Evolutionary conservation across 2,888 invertebrate genomes (phyloP), one percentile per base, ranked within the genome.

Genomic region (Zaprionus lineosus): DNA sequence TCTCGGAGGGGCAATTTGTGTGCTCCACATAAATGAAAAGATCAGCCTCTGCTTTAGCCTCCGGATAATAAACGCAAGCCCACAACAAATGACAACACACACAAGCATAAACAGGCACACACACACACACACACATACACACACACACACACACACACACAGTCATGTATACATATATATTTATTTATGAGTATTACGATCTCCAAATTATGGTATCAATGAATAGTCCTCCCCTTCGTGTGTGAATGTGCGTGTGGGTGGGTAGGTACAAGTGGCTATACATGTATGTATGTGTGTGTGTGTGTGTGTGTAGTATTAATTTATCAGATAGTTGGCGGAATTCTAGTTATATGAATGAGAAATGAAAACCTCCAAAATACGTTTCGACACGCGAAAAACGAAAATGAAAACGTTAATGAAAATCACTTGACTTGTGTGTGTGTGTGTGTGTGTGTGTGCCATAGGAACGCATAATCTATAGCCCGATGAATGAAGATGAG

Each of bases 141-240:
- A 28, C 28, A 29, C 26, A 48, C 14, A 37, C 16, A 24, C 24
- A 24, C 24, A 24, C 24, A 24, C 8, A 4, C 24, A 24, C 8
- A 24, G 4, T 24, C 2, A 24, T 8, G 8, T 8, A 2, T 24
- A 24, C n/a, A n/a, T n/a, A n/a, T n/a, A n/a, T n/a, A n/a, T n/a
- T n/a, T n/a, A n/a, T n/a, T n/a, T n/a, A 34, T 18, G 11, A n/a
- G 21, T 33, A 46, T 56, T 53, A 57, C 75, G 79, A 63, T 76
- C 67, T 62, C 50, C 74, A 69, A 74, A 78, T 77, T 57, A 55
- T 56, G 75, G 50, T 70, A 83, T 85, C 66, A 63, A 77, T 84
- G 83, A 59, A 81, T 60, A 63, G 40, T 12, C 21, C 24, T 2
- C 14, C 24, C 2, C 16, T n/a, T 3, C 24, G 11, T 8, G 28